phyloP scores from a whole-genome alignment of 1,140 invertebrate genomes.

The Anastatus disparis region DNA sequence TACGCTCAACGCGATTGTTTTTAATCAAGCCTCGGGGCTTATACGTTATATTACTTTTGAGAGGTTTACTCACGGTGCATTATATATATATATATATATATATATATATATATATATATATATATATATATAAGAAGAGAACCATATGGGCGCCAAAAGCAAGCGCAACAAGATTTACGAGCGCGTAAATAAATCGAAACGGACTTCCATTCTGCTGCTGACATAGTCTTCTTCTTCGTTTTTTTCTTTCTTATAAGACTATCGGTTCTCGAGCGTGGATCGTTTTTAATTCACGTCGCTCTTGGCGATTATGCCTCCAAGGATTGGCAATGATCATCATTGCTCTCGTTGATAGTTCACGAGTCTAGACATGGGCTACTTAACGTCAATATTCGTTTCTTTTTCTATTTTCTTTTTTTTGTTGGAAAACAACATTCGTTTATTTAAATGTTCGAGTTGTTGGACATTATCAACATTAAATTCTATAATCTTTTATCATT shows the following conservation, averaged over 20 bases:
- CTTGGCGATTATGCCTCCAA: not conserved
- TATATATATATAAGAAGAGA: too few relatives aligned
- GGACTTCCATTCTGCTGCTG: conserved; percentile 40
- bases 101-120: too few relatives aligned
- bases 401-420: too few relatives aligned
- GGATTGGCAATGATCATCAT: not conserved
- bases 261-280: not conserved
- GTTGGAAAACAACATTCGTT: too few relatives aligned
- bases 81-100: too few relatives aligned
- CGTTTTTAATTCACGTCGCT: conserved; percentile 6
- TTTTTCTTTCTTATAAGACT: not conserved
- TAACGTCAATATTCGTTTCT: not conserved
- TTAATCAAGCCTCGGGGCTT: conserved; percentile 23
- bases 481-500: too few relatives aligned
- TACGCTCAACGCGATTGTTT: conserved; percentile 13
- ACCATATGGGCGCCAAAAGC: conserved; percentile 3
- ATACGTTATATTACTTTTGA: conserved; percentile 43
- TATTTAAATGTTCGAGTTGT: too few relatives aligned
- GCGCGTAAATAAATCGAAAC: conserved; percentile 53
- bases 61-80: not conserved
- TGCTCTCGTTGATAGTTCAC: not conserved
- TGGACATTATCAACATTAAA: too few relatives aligned
- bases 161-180: conserved; percentile 48
- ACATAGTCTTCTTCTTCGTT: conserved; percentile 3
- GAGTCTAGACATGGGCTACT: not conserved